These are phyloP conservation scores for Silurus lanzhouensis DNA, from an alignment of 2,797 vertebrate species.

Conservation along the genomic window DNA sequence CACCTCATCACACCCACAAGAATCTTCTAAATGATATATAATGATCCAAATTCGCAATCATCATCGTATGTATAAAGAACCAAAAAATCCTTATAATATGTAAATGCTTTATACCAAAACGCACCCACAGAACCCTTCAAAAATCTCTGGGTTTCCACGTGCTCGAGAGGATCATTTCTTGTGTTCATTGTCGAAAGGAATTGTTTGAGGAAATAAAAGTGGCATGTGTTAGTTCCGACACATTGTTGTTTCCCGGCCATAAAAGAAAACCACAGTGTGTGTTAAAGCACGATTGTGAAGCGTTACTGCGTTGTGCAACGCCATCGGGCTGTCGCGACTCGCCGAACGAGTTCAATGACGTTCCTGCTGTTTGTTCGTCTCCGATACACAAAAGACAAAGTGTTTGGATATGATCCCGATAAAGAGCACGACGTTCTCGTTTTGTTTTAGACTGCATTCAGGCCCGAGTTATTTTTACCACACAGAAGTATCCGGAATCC, in stretches of 20 bases:
- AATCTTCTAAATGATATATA: no score
- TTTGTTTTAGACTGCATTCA: background rate
- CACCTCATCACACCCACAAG: no score
- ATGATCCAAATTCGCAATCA: no score
- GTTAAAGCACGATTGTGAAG: background rate
- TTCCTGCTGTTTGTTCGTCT: background rate
- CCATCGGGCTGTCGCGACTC: background rate
- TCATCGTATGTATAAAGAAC: no score
- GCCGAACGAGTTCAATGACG: background rate
- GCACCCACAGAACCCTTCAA: no score
- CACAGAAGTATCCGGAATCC: background rate
- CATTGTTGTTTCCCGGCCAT: background rate
- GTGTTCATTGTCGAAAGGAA: background rate
- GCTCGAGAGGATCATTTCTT: background rate
- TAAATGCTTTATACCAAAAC: no score
- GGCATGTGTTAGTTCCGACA: background rate
- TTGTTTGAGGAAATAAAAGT: background rate
- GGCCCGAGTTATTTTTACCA: background rate
- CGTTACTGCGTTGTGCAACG: background rate
- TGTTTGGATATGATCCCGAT: conserved; percentile 1
- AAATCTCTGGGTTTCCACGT: background rate
- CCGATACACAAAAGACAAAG: background rate
- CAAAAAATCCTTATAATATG: no score
- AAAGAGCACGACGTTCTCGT: background rate
- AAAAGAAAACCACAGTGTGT: background rate